A percentile compares a stretch with the other conserved stretches of the same genome.
These are phyloP conservation scores for Muscicapa striata DNA, from an alignment of 2,797 vertebrate species.

Conservation along the genomic window DNA sequence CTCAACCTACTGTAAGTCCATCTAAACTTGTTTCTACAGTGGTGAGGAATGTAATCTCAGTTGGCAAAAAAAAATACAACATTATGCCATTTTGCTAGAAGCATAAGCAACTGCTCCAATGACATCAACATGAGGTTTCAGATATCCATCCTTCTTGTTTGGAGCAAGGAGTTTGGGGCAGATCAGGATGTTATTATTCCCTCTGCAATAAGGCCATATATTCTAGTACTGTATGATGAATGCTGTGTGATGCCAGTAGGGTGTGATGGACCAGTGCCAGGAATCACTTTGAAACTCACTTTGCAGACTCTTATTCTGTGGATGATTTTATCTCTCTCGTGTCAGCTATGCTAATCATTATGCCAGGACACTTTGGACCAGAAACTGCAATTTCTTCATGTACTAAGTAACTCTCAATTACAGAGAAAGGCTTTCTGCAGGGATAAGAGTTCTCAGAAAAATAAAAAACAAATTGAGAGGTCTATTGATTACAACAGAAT, in stretches of 20 bases:
- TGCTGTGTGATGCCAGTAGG: neutral
- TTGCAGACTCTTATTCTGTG: neutral
- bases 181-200: neutral
- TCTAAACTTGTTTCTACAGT: neutral
- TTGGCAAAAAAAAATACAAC: neutral
- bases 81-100: neutral
- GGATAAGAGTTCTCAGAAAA: neutral
- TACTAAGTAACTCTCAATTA: neutral
- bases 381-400: neutral
- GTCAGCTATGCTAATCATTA: neutral
- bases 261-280: neutral
- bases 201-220: neutral
- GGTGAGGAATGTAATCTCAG: neutral
- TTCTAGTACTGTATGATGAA: neutral
- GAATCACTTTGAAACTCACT: neutral
- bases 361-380: neutral
- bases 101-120: neutral
- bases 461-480: neutral
- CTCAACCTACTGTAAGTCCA: neutral
- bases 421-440: neutral
- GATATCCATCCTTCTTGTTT: neutral
- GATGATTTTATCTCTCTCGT: neutral
- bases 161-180: neutral
- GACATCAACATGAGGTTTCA: neutral
- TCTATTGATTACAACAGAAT: neutral